Evolutionary conservation across 2,113 vertebrate genomes (phyloP).

Genomic region (Pitta sordida): DNA sequence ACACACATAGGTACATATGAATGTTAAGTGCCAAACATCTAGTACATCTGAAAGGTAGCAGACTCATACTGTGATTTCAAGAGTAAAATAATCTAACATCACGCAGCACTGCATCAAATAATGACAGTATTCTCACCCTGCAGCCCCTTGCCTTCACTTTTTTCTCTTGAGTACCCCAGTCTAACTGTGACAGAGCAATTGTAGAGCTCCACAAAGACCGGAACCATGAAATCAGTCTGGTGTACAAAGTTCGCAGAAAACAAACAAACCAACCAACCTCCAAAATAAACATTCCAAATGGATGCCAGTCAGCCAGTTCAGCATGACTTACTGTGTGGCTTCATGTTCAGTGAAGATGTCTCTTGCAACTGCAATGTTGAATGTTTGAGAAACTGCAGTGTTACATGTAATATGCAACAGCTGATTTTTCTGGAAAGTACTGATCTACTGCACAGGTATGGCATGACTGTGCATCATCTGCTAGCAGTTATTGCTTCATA

Average conservation of each 20-base stretch:
- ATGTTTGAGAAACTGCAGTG: background rate
- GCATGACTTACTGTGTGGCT: background rate
- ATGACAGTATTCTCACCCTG: background rate
- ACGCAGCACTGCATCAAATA: background rate
- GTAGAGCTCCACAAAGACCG: background rate
- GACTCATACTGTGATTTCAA: background rate
- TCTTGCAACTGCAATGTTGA: background rate
- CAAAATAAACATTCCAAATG: background rate
- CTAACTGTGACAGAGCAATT: background rate
- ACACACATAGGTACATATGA: too few relatives aligned
- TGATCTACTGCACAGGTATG: background rate
- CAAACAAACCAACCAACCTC: accelerated
- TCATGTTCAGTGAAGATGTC: background rate
- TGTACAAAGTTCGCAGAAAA: background rate
- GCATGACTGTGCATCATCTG: background rate
- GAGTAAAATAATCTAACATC: background rate
- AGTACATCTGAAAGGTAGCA: background rate
- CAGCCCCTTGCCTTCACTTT: background rate
- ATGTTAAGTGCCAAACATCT: background rate
- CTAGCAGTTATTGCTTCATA: background rate
- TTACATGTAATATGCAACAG: background rate
- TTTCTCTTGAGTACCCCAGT: background rate
- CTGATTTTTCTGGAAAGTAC: background rate
- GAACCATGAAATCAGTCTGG: background rate
- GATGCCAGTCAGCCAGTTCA: background rate